Conservation (phyloP, 2,797 vertebrate species). For the Setipinna tenuifilis region DNA sequence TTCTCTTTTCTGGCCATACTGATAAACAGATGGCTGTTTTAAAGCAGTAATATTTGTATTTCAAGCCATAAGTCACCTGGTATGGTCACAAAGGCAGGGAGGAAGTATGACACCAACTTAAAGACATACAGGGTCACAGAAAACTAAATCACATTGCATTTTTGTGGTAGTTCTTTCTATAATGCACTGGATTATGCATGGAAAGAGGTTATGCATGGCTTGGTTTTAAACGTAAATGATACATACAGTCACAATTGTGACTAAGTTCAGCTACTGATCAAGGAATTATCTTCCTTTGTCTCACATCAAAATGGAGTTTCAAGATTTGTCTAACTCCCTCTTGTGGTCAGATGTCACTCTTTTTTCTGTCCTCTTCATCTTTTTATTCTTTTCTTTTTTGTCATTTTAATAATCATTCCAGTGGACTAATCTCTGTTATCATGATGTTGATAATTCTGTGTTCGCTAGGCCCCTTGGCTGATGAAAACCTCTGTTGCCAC, state of each 20-base stretch:
- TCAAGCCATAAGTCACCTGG: not conserved
- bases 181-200: not conserved
- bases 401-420: slow-evolving; percentile 45
- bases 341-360: slow-evolving; percentile 49
- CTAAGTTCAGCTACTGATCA: not conserved
- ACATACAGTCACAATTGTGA: not conserved
- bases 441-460: slow-evolving; percentile 48
- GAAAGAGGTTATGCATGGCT: slow-evolving; percentile 11
- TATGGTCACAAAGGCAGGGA: not conserved
- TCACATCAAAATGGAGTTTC: not conserved
- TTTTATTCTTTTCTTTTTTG: slow-evolving; percentile 1
- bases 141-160: too few relatives aligned
- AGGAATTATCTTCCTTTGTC: not conserved
- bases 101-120: not conserved
- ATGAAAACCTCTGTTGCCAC: slow-evolving; percentile 49
- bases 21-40: slow-evolving; percentile 11
- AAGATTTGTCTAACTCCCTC: slow-evolving; percentile 40
- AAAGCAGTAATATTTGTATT: not conserved
- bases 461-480: slow-evolving; percentile 44
- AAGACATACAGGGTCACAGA: not conserved
- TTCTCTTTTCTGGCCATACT: not conserved
- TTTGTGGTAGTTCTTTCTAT: not conserved
- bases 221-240: slow-evolving; percentile 9
- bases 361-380: slow-evolving; percentile 26
- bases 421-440: slow-evolving; percentile 37